These are phyloP conservation scores for Neostethus bicornis DNA, from an alignment of 2,797 vertebrate species.

Conservation along the genomic window DNA sequence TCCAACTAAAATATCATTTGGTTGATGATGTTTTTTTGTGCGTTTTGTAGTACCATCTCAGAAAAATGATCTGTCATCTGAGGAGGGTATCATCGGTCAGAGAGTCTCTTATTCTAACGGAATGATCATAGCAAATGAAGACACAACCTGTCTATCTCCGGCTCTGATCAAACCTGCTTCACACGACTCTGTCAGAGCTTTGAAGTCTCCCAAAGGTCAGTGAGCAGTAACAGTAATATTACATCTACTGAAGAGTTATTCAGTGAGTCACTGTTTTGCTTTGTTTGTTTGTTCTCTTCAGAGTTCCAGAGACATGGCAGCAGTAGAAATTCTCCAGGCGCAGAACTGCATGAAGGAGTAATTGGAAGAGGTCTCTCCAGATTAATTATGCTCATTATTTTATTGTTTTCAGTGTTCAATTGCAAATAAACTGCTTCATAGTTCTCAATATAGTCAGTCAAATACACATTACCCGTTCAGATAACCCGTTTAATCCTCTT, in stretches of 20 bases:
- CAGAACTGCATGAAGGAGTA: conserved; percentile 82
- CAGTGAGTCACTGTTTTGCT: neutral
- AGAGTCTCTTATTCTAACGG: conserved; percentile 78
- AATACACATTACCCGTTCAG: neutral
- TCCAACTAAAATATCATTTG: neutral
- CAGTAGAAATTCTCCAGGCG: conserved; percentile 60
- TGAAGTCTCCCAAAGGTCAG: conserved; percentile 84
- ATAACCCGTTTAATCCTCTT: neutral
- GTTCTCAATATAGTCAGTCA: neutral
- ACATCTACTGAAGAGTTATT: neutral
- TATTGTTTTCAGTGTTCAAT: conserved; percentile 8
- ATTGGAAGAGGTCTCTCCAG: conserved; percentile 83
- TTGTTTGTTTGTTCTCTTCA: conserved; percentile 25
- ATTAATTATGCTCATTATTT: conserved; percentile 5
- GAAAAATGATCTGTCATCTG: conserved; percentile 66
- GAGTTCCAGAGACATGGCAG: conserved; percentile 62
- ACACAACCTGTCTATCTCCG: conserved; percentile 59
- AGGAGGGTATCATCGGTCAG: conserved; percentile 82
- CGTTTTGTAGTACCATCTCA: conserved; percentile 60
- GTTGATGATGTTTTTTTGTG: conserved; percentile 1
- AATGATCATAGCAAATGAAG: conserved; percentile 75
- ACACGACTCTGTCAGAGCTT: conserved; percentile 75
- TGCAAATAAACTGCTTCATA: conserved; percentile 9
- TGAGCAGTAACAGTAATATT: neutral
- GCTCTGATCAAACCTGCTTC: conserved; percentile 63